Conservation (phyloP, 2,888 invertebrate species). For the Drosophila histrio region DNA sequence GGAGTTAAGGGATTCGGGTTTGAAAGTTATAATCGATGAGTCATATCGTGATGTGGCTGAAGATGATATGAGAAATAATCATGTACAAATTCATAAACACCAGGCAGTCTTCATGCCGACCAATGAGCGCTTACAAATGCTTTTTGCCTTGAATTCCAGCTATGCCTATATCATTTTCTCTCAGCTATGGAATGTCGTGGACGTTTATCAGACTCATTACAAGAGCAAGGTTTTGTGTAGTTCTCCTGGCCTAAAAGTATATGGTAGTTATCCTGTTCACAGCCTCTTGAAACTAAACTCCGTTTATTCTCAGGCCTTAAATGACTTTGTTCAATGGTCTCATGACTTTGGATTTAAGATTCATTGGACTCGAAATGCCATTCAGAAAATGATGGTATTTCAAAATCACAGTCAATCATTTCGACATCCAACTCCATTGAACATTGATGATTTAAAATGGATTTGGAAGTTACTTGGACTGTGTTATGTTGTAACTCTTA, state of each 20-base stretch:
- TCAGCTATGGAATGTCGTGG: background rate
- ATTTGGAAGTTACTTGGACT: slow-evolving; percentile 5
- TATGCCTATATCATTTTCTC: background rate
- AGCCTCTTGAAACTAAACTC: background rate
- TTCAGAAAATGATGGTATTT: background rate
- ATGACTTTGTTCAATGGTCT: background rate
- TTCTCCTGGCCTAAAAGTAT: background rate
- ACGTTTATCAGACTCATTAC: background rate
- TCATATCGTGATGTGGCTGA: background rate
- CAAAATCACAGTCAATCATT: background rate
- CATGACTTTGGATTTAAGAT: background rate
- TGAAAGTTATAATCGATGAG: slow-evolving; percentile 3
- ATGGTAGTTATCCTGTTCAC: background rate
- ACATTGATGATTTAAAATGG: slow-evolving; percentile 3
- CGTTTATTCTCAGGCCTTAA: background rate
- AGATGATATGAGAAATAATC: background rate
- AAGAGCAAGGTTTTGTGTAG: background rate
- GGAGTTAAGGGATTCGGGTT: slow-evolving; percentile 22
- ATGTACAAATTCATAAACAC: background rate
- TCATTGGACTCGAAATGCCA: background rate
- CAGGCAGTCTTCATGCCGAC: background rate
- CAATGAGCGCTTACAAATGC: background rate
- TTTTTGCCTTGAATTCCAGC: background rate
- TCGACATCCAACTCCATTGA: background rate
- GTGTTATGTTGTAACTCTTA: background rate